Base-by-base conservation (phyloP, 2,113 vertebrate species). In the Labeo rohita region DNA sequence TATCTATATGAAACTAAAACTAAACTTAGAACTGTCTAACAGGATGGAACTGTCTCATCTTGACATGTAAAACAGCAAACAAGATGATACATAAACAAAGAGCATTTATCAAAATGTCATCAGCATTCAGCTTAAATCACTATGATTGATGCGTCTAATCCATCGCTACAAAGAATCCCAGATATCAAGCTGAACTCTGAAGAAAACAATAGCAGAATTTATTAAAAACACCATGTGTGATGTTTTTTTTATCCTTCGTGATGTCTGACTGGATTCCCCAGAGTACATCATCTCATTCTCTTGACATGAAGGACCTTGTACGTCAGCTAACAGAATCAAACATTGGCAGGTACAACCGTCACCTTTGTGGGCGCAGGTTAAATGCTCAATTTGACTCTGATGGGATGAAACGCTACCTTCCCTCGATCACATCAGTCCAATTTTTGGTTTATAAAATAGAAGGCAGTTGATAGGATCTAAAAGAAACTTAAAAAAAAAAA, bases 21-120 rank as follows among this genome's bases (percentile, higher is more conserved):
- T 65, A 28, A 80, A 61, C 36, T 45, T n/a, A 43, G 21, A 80
- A 47, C 36, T 45, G 39, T 47, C 72, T 74, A 45, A 45, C 36
- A 21, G n/a, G 36, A 45, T 13, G 61, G 0, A 6, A 54, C 52
- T 8, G 3, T 61, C 54, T 49, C 7, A 28, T 28, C 78, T 49
- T 3, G 7, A 63, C 21, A 47, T 28, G n/a, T 28, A 75, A 75
- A 49, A 49, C 45, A 49, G 45, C 6, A 49, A 75, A 75, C 73
- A 50, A n/a, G 45, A 75, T 49, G n/a, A 13, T 0, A 15, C n/a
- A 10, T 49, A 65, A 36, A 82, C 47, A 66, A 82, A 82, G 28
- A 68, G 49, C 23, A 83, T 83, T 83, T n/a, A 83, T 70, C 80
- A 83, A 83, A 70, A 52, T 70, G 80, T n/a, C 65, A 70, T 54